Conservation (phyloP, 2,113 vertebrate genomes). For the Protobothrops mucrosquamatus region DNA sequence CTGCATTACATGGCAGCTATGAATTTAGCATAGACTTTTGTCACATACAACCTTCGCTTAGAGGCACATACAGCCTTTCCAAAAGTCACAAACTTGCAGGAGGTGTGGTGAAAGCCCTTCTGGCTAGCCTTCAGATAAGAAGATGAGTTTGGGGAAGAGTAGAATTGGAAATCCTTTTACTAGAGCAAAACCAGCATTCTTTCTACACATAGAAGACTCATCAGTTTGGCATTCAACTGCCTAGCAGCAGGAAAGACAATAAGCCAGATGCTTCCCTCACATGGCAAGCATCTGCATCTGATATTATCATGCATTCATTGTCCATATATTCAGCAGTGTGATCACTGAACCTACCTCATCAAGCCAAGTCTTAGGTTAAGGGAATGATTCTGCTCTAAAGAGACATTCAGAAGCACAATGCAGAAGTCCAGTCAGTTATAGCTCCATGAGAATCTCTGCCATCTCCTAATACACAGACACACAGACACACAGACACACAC, state of each 20-base stretch:
- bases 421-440: background rate
- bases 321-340: conserved; percentile 1
- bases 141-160: background rate
- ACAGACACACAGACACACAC: background rate
- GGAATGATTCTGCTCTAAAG: conserved; percentile 2
- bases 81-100: background rate
- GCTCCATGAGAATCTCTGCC: background rate
- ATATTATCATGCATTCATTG: background rate
- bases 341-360: conserved; percentile 6
- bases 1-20: background rate
- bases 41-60: background rate
- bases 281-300: conserved; percentile 14
- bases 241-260: conserved; percentile 8
- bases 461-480: background rate
- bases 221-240: background rate
- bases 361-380: conserved; percentile 20
- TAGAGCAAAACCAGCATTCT: background rate
- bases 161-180: background rate
- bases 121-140: background rate
- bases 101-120: background rate
- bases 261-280: conserved; percentile 14
- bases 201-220: background rate
- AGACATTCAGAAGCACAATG: background rate
- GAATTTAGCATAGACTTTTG: background rate
- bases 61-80: too few relatives aligned